Conservation (phyloP, 92 coral and sea anemone species). For the Parazoanthus atlanticus region DNA sequence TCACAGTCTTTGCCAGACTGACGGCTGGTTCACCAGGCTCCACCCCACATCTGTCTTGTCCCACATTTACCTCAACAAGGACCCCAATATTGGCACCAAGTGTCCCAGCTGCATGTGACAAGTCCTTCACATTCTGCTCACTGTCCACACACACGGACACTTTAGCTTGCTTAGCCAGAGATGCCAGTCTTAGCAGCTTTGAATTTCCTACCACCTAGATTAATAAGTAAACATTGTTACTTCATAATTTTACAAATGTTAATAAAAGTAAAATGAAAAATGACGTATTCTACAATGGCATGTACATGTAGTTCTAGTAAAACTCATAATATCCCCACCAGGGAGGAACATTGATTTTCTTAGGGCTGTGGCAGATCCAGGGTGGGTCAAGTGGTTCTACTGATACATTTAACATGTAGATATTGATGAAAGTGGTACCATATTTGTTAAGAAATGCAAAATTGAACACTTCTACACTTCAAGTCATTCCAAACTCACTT, state of each 20-base stretch:
- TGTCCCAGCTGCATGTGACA: conserved; percentile 53
- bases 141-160: conserved; percentile 69
- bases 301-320: not conserved
- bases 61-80: conserved; percentile 66
- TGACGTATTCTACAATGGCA: not conserved
- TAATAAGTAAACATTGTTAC: no score
- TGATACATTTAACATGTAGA: no score
- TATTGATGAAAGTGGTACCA: no score
- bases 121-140: conserved; percentile 49
- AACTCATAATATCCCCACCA: no score
- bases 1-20: conserved; percentile 53
- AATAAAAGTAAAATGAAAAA: no score
- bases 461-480: no score
- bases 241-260: not conserved
- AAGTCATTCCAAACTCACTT: no score
- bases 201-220: conserved; percentile 62
- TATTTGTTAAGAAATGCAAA: no score
- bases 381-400: no score
- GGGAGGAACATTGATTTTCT: not conserved
- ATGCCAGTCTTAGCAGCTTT: conserved; percentile 58
- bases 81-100: conserved; percentile 59
- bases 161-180: conserved; percentile 63
- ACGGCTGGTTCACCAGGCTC: conserved; percentile 68
- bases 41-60: conserved; percentile 74
- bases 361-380: no score